These are phyloP conservation scores for Dermatemys mawii DNA, from an alignment of 2,113 vertebrate species.

Conservation along the genomic window DNA sequence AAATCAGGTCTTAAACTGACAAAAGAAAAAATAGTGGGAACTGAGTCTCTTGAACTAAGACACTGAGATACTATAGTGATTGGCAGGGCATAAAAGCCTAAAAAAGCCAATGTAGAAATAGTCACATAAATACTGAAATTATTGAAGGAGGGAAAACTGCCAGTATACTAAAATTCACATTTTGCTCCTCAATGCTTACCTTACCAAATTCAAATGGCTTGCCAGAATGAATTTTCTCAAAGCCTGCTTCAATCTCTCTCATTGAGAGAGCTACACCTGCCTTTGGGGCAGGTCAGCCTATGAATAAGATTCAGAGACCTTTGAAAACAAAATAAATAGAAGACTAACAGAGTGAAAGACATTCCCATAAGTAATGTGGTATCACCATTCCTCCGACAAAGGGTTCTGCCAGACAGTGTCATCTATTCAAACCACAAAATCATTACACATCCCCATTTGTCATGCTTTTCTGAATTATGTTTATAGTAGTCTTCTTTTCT, in stretches of 20 bases:
- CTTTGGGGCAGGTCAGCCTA: neutral
- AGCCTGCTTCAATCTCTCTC: neutral
- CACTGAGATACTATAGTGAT: neutral
- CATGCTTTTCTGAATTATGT: constrained; percentile 29
- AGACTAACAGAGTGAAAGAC: neutral
- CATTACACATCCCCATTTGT: neutral
- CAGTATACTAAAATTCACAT: neutral
- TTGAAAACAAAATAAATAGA: neutral
- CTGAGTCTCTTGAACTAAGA: neutral
- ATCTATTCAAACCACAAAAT: constrained; percentile 4
- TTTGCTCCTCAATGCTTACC: neutral
- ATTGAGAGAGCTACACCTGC: neutral
- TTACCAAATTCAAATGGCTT: neutral
- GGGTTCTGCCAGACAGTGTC: neutral
- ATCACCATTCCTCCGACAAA: neutral
- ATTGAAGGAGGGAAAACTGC: neutral
- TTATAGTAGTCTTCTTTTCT: constrained; percentile 17
- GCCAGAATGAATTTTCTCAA: neutral
- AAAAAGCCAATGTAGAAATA: neutral
- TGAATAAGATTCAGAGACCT: neutral
- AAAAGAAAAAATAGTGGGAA: neutral
- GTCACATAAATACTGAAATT: neutral
- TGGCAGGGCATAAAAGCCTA: neutral
- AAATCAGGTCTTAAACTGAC: neutral
- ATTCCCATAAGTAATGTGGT: neutral